These are phyloP conservation scores for Gadus chalcogrammus DNA, from an alignment of 2,113 vertebrate species.

Conservation along the genomic window DNA sequence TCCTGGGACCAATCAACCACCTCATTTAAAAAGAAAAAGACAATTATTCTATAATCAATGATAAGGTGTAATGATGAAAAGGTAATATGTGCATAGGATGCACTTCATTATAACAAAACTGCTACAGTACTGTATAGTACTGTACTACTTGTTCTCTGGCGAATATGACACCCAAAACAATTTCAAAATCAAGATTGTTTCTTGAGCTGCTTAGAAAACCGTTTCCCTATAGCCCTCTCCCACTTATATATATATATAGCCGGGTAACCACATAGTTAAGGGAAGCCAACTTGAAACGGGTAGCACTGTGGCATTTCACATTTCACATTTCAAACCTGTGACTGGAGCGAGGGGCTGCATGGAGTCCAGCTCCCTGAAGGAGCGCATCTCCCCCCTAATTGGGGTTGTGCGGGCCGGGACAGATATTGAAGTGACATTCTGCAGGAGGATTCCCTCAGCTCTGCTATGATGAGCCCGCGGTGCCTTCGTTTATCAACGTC, in stretches of 20 bases:
- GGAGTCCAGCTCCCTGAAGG: slow-evolving; percentile 24
- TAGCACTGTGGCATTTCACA: slow-evolving; percentile 63
- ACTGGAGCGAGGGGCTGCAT: slow-evolving; percentile 30
- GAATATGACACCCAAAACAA: background rate
- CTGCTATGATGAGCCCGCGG: slow-evolving; percentile 48
- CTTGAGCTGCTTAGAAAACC: background rate
- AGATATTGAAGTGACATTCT: slow-evolving; percentile 73
- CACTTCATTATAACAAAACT: no score
- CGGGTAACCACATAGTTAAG: background rate
- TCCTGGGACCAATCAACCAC: slow-evolving; percentile 6
- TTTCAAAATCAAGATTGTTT: background rate
- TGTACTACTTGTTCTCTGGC: background rate
- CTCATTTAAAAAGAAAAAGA: background rate
- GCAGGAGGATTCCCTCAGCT: slow-evolving; percentile 63
- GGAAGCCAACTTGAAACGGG: slow-evolving; percentile 20
- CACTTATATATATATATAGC: slow-evolving; percentile 8
- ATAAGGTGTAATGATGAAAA: background rate
- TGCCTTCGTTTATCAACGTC: slow-evolving; percentile 72
- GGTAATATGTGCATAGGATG: no score
- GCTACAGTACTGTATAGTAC: no score
- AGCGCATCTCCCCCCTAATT: slow-evolving; percentile 58
- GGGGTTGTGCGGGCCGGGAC: slow-evolving; percentile 46
- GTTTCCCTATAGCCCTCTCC: background rate
- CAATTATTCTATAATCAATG: background rate
- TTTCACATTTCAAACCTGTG: slow-evolving; percentile 57